Evolutionary conservation across 2,888 invertebrate genomes (phyloP).

Genomic region (Caenorhabditis sp.): DNA sequence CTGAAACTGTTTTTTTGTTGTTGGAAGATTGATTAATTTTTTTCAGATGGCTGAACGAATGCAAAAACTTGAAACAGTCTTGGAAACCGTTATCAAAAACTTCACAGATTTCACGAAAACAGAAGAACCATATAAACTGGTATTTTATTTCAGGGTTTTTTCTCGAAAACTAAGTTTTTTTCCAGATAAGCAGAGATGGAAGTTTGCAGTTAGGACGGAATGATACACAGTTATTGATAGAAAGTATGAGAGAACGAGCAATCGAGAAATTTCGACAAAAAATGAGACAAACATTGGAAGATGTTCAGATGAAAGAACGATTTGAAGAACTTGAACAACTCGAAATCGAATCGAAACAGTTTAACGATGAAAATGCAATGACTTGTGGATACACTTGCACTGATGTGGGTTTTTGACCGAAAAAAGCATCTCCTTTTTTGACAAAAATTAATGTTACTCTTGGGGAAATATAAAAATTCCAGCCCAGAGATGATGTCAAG

Average conservation of each 20-base stretch:
- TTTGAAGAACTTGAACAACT: slow-evolving; percentile 22
- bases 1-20: too few relatives aligned
- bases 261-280: slow-evolving; percentile 1
- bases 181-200: slow-evolving; percentile 7
- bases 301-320: slow-evolving; percentile 6
- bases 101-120: background rate
- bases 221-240: slow-evolving; percentile 4
- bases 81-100: background rate
- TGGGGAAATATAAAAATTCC: background rate
- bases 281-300: slow-evolving; percentile 9
- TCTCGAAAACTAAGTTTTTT: background rate
- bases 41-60: background rate
- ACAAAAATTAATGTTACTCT: too few relatives aligned
- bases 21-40: background rate
- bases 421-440: background rate
- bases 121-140: background rate
- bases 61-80: background rate
- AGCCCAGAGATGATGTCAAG: slow-evolving; percentile 24
- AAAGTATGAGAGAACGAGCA: slow-evolving; percentile 9
- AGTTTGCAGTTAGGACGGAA: background rate
- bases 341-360: slow-evolving; percentile 3
- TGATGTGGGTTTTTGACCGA: slow-evolving; percentile 7
- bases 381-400: slow-evolving; percentile 10
- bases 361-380: slow-evolving; percentile 8
- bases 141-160: background rate